These are phyloP conservation scores for Drosophila orena DNA, from an alignment of 1,140 invertebrate species.

Conservation along the genomic window DNA sequence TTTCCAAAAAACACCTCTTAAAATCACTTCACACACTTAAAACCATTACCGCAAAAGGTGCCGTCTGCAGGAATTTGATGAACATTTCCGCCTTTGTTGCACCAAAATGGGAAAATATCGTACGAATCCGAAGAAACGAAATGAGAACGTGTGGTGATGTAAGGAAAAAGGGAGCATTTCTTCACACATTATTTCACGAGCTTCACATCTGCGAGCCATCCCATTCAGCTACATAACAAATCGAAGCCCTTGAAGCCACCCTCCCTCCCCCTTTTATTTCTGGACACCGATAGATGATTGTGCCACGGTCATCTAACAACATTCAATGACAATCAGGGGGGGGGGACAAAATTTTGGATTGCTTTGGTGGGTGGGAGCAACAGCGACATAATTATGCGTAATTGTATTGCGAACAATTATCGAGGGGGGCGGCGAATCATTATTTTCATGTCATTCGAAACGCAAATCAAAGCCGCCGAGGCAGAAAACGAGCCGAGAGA, in stretches of 20 bases:
- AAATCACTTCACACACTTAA: constrained; percentile 3
- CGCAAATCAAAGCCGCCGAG: constrained; percentile 20
- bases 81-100: constrained; percentile 31
- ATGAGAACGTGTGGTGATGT: constrained; percentile 4
- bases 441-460: constrained; percentile 55
- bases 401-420: constrained; percentile 45
- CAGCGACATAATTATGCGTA: constrained; percentile 53
- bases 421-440: constrained; percentile 11
- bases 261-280: background rate
- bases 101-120: constrained; percentile 5
- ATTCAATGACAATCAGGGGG: no score
- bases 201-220: background rate
- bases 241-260: background rate
- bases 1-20: background rate
- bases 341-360: no score
- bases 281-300: constrained; percentile 2
- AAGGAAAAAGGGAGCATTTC: background rate
- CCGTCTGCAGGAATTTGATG: constrained; percentile 13
- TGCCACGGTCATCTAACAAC: no score
- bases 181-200: background rate
- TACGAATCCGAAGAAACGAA: constrained; percentile 22
- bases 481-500: constrained; percentile 11
- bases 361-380: background rate
- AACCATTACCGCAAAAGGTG: constrained; percentile 25
- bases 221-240: background rate